A percentile compares a stretch with the other conserved stretches of the same genome.
These are phyloP conservation scores for Agrypnus murinus DNA, from an alignment of 2,888 invertebrate genomes.

Conservation along the genomic window DNA sequence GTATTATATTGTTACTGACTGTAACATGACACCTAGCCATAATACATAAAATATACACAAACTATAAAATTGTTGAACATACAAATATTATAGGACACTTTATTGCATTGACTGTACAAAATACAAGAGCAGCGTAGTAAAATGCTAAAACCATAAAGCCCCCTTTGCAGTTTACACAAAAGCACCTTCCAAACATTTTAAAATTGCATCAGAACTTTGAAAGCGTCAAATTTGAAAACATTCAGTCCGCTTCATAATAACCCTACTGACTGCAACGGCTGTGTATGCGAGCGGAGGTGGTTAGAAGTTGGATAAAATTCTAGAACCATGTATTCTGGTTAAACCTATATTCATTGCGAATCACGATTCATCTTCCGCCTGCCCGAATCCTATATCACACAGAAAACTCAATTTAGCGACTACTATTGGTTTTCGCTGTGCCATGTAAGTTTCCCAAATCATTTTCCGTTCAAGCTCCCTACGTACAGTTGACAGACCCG, in stretches of 20 bases:
- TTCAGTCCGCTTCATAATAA: slow-evolving; percentile 30
- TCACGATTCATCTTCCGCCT: slow-evolving; percentile 59
- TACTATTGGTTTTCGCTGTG: slow-evolving; percentile 59
- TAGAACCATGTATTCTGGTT: slow-evolving; percentile 39
- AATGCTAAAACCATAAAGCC: no score
- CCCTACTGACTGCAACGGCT: slow-evolving; percentile 12
- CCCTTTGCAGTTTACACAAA: no score
- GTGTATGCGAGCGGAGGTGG: no score
- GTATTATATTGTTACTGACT: no score
- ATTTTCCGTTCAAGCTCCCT: slow-evolving; percentile 43
- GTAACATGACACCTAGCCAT: no score
- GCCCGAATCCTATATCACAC: slow-evolving; percentile 59
- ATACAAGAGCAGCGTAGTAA: no score
- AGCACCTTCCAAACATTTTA: no score
- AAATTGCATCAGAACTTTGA: no score
- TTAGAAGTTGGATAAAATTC: slow-evolving; percentile 43
- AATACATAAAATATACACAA: no score
- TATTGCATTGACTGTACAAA: no score
- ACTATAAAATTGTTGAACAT: no score
- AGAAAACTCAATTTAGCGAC: slow-evolving; percentile 63
- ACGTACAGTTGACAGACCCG: slow-evolving; percentile 37
- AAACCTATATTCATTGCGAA: slow-evolving; percentile 56
- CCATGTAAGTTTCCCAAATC: slow-evolving; percentile 52
- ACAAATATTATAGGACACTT: no score
- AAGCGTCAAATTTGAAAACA: slow-evolving; percentile 17